Evolutionary conservation across 2,888 invertebrate genomes (phyloP), one percentile per base, ranked within the genome.

Genomic region (Tethea ocularis): DNA sequence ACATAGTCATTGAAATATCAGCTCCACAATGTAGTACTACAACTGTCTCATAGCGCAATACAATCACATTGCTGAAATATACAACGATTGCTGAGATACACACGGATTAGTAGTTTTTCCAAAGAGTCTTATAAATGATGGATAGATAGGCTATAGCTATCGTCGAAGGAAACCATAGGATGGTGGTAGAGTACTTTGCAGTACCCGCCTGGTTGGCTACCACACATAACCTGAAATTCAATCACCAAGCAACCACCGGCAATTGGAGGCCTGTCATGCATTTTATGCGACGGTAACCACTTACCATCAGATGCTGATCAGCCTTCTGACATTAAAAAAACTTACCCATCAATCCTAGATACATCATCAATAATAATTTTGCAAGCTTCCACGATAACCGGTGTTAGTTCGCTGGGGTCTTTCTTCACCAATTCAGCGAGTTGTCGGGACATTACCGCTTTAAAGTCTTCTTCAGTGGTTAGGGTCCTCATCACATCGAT

Each of bases 361-460:
- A 75, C 60, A 1, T 62, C 60, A 5, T 74, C 73, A 0, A 78
- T 52, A 4, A 77, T 58, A 36, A 71, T 38, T 29, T 78, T 61
- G 0, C 65, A 69, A 0, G 74, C 22, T 5, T 74, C 69, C 3
- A 83, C 52, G 0, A 76, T 60, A 3, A 78, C 59, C 0, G 78
- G 79, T 0, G 78, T 74, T 0, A 74, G 24, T 0, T 69, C 64
- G 13, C 57, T 56, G 0, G 60, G 55, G n/a, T 58, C 15, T 1
- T 41, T 41, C 1, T 29, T 52, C 0, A 75, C 51, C 33, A 71
- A 33, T 5, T 60, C 61, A 17, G 61, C 59, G 20, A 75, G 38
- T 20, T 64, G 61, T 1, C 56, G 46, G 10, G 72, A 60, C 41
- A 77, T 54, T 4, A 41, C 51, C 0, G 63, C 10, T 8, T 58